Base-by-base conservation (phyloP, 2,113 vertebrate species). In the Ailurus styani region DNA sequence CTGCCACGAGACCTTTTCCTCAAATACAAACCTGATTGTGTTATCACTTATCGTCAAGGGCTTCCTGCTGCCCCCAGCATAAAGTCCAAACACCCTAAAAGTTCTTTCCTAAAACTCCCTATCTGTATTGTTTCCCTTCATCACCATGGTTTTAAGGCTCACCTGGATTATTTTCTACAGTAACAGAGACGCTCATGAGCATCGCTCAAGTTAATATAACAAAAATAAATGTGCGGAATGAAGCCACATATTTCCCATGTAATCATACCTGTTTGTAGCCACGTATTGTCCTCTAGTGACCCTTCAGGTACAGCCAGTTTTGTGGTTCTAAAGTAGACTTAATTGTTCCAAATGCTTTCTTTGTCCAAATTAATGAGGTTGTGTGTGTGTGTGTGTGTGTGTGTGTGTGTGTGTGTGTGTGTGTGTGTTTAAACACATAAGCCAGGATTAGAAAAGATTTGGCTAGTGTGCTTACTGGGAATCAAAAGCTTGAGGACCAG, bases 261-360 rank as follows among this genome's bases (percentile, higher is more conserved):
- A 62, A 37, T 68, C 60, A 70, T 50, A 72, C 29, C 29, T 93
- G 82, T 47, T 84, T 73, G 42, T 68, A 73, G 54, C 62, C 54
- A 50, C 2, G 8, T 34, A 88, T 13, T 95, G 14, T 90, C 55
- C 27, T 83, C 70, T 15, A 21, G 50, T 82, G 57, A 82, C 15
- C 60, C 42, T 87, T 91, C 87, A 93, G 92, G 96, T 37, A 86
- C 40, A 93, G 93, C 83, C 37, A 79, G 83, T 93, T 96, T 91
- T 85, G 37, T 60, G 70, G 50, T 86, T 96, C 55, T 72, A 64
- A 97, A 94, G 89, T 7, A 87, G 72, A 91, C 40, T 21, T 68
- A 34, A 95, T 91, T 82, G 72, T 93, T 89, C 73, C 82, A 91
- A 95, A 77, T 68, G 66, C 83, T 91, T 97, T 89, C 86, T 97